Conservation (phyloP, 1,140 invertebrate genomes). For the Apocrypta bakeri region DNA sequence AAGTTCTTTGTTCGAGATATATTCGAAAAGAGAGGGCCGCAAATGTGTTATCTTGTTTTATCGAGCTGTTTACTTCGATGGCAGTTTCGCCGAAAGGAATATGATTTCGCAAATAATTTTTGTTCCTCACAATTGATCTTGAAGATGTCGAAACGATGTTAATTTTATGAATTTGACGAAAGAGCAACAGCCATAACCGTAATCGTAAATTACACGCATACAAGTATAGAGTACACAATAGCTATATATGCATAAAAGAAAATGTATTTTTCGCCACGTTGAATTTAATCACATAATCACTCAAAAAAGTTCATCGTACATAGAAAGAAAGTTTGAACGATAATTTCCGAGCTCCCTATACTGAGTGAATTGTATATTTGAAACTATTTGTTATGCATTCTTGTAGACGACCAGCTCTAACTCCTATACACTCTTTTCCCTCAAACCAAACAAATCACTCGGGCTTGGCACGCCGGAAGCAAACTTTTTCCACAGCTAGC, state of each 20-base stretch:
- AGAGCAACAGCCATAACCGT: too few species aligned
- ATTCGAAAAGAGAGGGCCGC: neutral
- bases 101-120: neutral
- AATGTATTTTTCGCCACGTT: neutral
- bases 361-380: neutral
- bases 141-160: neutral
- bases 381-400: neutral
- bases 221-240: neutral
- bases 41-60: neutral
- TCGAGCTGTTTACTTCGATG: neutral
- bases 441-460: neutral
- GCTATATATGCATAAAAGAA: too few species aligned
- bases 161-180: neutral
- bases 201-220: too few species aligned
- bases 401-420: neutral
- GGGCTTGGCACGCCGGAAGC: neutral
- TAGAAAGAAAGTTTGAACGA: neutral
- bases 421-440: neutral
- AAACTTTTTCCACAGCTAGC: neutral
- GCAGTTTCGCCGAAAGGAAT: neutral
- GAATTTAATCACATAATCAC: neutral
- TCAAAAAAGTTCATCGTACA: neutral
- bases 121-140: neutral
- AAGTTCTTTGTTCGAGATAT: neutral
- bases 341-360: neutral